Base-by-base conservation (phyloP, 1,140 invertebrate species). In the Drosophila sulfurigaster region DNA sequence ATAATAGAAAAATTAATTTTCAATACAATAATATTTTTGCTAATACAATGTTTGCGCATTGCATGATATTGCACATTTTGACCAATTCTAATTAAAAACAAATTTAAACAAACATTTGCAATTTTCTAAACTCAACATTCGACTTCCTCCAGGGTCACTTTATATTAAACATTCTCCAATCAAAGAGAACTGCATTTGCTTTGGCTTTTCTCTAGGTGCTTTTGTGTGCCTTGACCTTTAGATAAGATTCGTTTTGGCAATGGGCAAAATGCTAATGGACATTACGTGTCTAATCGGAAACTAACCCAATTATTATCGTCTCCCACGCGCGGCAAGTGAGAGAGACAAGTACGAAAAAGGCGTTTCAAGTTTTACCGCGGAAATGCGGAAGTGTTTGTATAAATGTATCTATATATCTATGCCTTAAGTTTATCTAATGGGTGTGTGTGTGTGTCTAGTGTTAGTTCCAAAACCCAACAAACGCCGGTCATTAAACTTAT, bases 351-450 rank as follows among this genome's bases (percentile, higher is more conserved):
- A 72, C 79, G 5, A 69, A 73, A 69, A 71, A 72, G 83, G 72
- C 46, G 78, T 80, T 88, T 88, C 63, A 89, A 83, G 73, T 88
- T 74, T 64, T 51, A 57, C 85, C 85, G 85, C 81, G 81, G 74
- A 83, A 88, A 71, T 89, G 75, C 75, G 73, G 78, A 85, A 79
- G 76, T 75, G 30, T 73, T 62, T 67, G 41, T 52, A 52, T 43
- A 7, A 5, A 43, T 13, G 30, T 3, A 10, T 3, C 7, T 38
- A 1, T 10, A 10, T 38, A 38, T 38, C 7, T 38, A 38, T 41
- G 54, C 13, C 46, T 28, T 41, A 45, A 49, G 16, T 30, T 30
- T 78, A 25, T 5, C 16, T 57, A 57, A 62, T 76, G 67, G 64
- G 67, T 64, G 76, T 63, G 60, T 66, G 28, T 62, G 30, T 71